These are phyloP conservation scores for Sula dactylatra DNA, from an alignment of 2,113 vertebrate genomes.

Conservation along the genomic window DNA sequence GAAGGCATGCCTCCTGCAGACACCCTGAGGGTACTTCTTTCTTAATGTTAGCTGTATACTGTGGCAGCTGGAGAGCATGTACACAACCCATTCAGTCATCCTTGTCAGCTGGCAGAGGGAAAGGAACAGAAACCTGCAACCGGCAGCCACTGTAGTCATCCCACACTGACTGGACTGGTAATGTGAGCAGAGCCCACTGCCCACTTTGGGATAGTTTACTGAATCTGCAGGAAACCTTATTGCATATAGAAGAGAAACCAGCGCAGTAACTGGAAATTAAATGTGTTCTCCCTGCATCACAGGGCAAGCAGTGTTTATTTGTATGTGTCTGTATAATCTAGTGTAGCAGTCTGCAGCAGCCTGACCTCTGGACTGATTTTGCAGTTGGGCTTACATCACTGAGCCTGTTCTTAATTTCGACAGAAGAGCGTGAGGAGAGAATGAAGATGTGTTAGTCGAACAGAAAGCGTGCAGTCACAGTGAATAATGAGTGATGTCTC, in stretches of 20 bases:
- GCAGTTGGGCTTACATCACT: neutral
- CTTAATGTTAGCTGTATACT: neutral
- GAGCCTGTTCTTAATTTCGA: neutral
- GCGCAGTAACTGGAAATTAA: neutral
- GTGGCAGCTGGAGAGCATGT: neutral
- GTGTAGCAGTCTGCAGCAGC: neutral
- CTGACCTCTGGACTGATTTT: neutral
- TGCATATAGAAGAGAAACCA: neutral
- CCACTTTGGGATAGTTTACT: neutral
- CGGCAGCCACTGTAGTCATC: neutral
- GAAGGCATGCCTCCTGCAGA: neutral
- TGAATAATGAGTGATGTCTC: neutral
- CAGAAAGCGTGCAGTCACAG: neutral
- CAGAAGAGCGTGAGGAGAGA: neutral
- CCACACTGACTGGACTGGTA: neutral
- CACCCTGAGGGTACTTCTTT: neutral
- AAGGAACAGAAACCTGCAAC: neutral
- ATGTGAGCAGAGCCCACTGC: neutral
- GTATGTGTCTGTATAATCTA: neutral
- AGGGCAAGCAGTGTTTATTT: neutral
- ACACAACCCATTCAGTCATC: neutral
- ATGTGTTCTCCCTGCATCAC: neutral
- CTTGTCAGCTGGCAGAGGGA: neutral
- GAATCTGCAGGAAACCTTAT: neutral
- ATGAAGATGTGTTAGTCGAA: neutral